phyloP scores from a whole-genome alignment of 2,888 invertebrate genomes.

The Quadroppia sp. region DNA sequence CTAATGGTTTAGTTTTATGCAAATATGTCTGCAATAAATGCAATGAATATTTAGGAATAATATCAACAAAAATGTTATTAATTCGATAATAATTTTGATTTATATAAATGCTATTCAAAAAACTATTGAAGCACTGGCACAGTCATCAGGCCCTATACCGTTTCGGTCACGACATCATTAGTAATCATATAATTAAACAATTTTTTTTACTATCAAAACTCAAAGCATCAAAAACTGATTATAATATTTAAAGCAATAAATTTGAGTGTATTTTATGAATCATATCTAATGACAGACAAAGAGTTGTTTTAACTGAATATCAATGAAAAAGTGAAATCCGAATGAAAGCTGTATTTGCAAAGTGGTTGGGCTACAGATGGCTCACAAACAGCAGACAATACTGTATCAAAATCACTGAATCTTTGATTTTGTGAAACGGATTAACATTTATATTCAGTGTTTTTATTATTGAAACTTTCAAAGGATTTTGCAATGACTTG shows the following conservation, averaged over 20 bases:
- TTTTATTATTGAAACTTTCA: too few relatives aligned
- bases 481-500: too few relatives aligned
- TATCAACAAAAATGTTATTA: conserved; percentile 29
- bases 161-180: conserved; percentile 35
- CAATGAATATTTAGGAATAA: conserved; percentile 16
- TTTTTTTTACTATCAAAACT: neutral
- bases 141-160: conserved; percentile 10
- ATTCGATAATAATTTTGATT: conserved; percentile 37
- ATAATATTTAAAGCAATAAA: neutral
- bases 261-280: conserved; percentile 21
- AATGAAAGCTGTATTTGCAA: too few relatives aligned
- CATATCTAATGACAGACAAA: conserved; percentile 12
- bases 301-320: neutral
- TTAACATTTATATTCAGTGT: too few relatives aligned
- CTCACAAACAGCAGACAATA: too few relatives aligned
- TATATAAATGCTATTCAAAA: conserved; percentile 27
- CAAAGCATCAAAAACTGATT: conserved; percentile 12
- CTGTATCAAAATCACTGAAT: too few relatives aligned
- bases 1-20: conserved; percentile 36
- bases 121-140: neutral
- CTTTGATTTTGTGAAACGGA: too few relatives aligned
- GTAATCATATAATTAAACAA: conserved; percentile 29
- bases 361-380: too few relatives aligned
- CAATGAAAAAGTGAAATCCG: neutral
- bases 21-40: conserved; percentile 22